phyloP scores from a whole-genome alignment of 2,888 invertebrate species.

The Desoria tigrina region DNA sequence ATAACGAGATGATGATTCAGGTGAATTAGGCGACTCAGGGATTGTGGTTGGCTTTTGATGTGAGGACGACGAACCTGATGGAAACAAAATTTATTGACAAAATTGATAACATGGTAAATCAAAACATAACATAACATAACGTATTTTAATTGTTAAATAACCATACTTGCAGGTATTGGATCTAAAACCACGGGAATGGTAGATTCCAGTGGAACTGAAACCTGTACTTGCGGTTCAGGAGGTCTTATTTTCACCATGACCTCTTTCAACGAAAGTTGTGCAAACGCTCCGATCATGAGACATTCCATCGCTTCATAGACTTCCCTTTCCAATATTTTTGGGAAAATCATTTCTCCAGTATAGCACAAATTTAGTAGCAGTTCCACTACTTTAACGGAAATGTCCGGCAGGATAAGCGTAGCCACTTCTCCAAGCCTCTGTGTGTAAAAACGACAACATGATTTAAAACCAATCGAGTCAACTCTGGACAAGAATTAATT shows the following conservation, averaged over 20 bases:
- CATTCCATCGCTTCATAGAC: slow-evolving; percentile 37
- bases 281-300: slow-evolving; percentile 35
- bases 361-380: slow-evolving; percentile 42
- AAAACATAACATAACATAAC: too few species aligned
- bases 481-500: too few species aligned
- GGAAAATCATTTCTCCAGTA: slow-evolving; percentile 41
- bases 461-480: background rate
- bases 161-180: too few species aligned
- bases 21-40: too few species aligned
- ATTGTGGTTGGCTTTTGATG: too few species aligned
- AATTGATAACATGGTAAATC: too few species aligned
- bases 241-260: background rate
- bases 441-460: background rate
- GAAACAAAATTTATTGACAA: too few species aligned
- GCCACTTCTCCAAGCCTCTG: slow-evolving; percentile 44
- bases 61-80: too few species aligned
- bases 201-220: too few species aligned
- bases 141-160: too few species aligned
- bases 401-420: slow-evolving; percentile 45
- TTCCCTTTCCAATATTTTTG: slow-evolving; percentile 33
- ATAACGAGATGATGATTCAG: slow-evolving; percentile 1
- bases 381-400: slow-evolving; percentile 38
- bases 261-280: slow-evolving; percentile 25
- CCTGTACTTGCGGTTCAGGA: background rate
- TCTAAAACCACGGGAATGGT: too few species aligned